These are phyloP conservation scores for Sitobion miscanthi DNA, from an alignment of 1,140 invertebrate genomes.

Conservation along the genomic window DNA sequence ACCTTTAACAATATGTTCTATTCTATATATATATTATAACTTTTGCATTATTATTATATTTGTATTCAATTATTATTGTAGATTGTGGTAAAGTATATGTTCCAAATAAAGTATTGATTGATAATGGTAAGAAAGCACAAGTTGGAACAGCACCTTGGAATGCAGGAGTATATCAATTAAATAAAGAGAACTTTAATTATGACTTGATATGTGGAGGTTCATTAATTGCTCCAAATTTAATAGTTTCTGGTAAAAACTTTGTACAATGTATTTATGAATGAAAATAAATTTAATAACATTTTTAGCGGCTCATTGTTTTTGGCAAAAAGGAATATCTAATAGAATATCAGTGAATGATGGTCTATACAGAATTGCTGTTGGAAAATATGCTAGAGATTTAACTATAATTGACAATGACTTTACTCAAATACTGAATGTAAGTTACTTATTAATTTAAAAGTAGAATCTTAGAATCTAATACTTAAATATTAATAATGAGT, in stretches of 20 bases:
- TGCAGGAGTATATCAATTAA: neutral
- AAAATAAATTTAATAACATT: neutral
- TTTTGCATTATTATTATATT: too few species aligned
- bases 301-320: conserved; percentile 47
- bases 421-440: neutral
- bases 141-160: conserved; percentile 33
- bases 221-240: conserved; percentile 24
- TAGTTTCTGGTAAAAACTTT: conserved; percentile 26
- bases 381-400: neutral
- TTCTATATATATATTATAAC: too few species aligned
- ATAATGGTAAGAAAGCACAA: neutral
- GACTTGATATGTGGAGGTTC: conserved; percentile 41
- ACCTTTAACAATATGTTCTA: too few species aligned
- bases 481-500: too few species aligned
- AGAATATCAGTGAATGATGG: neutral
- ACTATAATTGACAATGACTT: neutral
- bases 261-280: neutral
- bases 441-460: neutral
- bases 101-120: neutral
- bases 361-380: conserved; percentile 28
- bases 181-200: neutral
- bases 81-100: neutral
- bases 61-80: neutral
- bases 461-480: neutral
- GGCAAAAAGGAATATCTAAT: neutral